phyloP scores from a whole-genome alignment of 2,888 invertebrate species.

The Xanthorhoe spadicearia region DNA sequence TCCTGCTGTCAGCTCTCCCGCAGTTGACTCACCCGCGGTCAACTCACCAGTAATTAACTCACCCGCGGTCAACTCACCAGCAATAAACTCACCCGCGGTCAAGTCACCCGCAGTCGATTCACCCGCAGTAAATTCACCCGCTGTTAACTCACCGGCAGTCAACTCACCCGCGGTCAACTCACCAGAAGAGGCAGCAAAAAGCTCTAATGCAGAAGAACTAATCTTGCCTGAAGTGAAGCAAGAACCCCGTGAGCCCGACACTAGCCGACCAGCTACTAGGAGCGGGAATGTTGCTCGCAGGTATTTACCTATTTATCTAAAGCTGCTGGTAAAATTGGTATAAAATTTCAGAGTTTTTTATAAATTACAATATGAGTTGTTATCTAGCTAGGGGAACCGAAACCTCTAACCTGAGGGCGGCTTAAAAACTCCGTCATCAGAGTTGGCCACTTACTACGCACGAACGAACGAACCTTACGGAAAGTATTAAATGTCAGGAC shows the following conservation, averaged over 20 bases:
- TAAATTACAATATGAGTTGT: too few species aligned
- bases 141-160: neutral
- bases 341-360: too few species aligned
- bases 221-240: constrained; percentile 17
- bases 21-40: constrained; percentile 4
- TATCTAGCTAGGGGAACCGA: too few species aligned
- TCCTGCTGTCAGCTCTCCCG: neutral
- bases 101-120: neutral
- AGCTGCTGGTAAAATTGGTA: too few species aligned
- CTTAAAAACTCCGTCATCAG: too few species aligned
- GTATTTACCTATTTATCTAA: constrained; percentile 30
- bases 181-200: neutral
- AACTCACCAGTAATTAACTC: neutral
- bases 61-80: constrained; percentile 8
- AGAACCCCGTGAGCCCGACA: constrained; percentile 45
- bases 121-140: constrained; percentile 4
- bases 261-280: constrained; percentile 44
- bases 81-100: constrained; percentile 4
- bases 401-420: too few species aligned
- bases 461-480: too few species aligned
- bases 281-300: constrained; percentile 62
- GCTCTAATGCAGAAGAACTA: constrained; percentile 9
- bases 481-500: too few species aligned
- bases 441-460: too few species aligned
- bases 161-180: constrained; percentile 8